A percentile compares a stretch with the other conserved stretches of the same genome.
phyloP scores from a whole-genome alignment of 2,797 vertebrate genomes.

The Parotocinclus haroldoi region DNA sequence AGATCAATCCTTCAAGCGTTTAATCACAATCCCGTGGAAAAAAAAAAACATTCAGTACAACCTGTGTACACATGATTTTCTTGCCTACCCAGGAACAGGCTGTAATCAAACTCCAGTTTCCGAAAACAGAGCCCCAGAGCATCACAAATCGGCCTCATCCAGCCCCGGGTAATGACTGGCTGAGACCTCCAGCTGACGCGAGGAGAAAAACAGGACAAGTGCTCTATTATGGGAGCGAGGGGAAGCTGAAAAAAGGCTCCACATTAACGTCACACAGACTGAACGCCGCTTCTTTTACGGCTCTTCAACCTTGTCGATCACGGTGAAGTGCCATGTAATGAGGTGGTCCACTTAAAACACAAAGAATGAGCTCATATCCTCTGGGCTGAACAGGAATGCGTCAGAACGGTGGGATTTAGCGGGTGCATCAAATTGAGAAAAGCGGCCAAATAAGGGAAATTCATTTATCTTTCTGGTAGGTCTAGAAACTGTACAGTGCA shows the following conservation, averaged over 20 bases:
- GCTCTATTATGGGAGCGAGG: slow-evolving; percentile 40
- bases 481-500: no score
- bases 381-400: neutral
- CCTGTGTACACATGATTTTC: slow-evolving; percentile 52
- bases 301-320: slow-evolving; percentile 37
- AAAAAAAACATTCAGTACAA: slow-evolving; percentile 29
- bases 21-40: slow-evolving; percentile 33
- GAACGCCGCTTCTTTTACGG: slow-evolving; percentile 34
- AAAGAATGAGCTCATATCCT: slow-evolving; percentile 18
- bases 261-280: slow-evolving; percentile 41
- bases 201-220: slow-evolving; percentile 50
- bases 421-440: neutral
- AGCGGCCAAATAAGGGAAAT: no score
- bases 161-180: slow-evolving; percentile 70
- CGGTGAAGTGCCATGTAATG: slow-evolving; percentile 29
- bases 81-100: slow-evolving; percentile 63
- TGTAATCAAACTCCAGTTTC: slow-evolving; percentile 68
- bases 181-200: slow-evolving; percentile 67
- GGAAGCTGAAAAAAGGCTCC: slow-evolving; percentile 16
- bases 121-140: slow-evolving; percentile 61
- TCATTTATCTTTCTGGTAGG: no score
- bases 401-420: slow-evolving; percentile 9
- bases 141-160: slow-evolving; percentile 67
- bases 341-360: slow-evolving; percentile 20
- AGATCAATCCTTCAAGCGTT: slow-evolving; percentile 57